Conservation (phyloP, 1,140 invertebrate genomes). For the Drosophila gunungcola region DNA sequence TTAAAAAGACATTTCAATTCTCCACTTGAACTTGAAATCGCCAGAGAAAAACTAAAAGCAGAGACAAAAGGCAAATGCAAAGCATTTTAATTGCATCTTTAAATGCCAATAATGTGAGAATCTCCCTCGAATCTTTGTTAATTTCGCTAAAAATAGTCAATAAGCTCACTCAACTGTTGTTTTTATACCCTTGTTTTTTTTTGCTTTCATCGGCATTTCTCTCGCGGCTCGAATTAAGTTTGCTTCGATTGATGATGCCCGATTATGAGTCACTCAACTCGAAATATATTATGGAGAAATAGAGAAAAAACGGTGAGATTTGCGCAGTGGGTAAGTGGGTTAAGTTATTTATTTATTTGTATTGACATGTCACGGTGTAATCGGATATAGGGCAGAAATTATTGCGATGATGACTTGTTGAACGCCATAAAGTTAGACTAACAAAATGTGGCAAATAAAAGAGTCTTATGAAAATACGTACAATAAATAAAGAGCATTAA, state of each 20-base stretch:
- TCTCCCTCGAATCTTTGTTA: constrained; percentile 27
- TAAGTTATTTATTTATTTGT: constrained; percentile 42
- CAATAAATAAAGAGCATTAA: constrained; percentile 1
- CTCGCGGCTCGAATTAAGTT: constrained; percentile 37
- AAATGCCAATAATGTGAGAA: constrained; percentile 60
- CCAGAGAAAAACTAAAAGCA: constrained; percentile 10
- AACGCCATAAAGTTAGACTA: constrained; percentile 17
- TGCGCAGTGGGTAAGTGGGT: constrained; percentile 52
- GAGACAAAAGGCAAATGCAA: constrained; percentile 36
- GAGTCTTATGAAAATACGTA: neutral
- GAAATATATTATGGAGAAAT: constrained; percentile 19
- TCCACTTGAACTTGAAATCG: constrained; percentile 72
- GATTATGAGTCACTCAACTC: constrained; percentile 71
- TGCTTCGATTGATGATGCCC: constrained; percentile 67
- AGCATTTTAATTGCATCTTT: constrained; percentile 70
- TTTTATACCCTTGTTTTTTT: neutral
- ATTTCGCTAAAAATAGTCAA: constrained; percentile 51
- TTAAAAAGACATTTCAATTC: constrained; percentile 53
- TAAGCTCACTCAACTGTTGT: constrained; percentile 6
- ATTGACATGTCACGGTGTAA: constrained; percentile 60
- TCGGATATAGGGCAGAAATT: constrained; percentile 41
- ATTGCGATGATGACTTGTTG: constrained; percentile 43
- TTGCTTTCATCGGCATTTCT: constrained; percentile 17
- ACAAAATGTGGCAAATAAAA: constrained; percentile 17
- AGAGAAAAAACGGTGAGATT: constrained; percentile 17